Conservation (phyloP, 37 sponge, comb jelly and placozoan species). For the Oopsacas minuta region DNA sequence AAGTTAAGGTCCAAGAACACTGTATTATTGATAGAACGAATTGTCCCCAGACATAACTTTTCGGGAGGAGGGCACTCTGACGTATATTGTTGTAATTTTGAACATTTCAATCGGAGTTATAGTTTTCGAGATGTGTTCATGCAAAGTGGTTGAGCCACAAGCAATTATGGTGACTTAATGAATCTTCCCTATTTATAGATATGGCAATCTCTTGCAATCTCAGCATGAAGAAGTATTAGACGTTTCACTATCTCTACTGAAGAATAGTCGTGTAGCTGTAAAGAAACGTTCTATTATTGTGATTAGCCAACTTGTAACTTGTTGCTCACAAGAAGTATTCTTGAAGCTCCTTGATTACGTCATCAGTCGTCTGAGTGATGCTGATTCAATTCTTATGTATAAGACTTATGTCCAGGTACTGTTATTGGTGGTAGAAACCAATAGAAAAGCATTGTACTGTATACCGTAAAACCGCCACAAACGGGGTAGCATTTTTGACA, state of each 20-base stretch:
- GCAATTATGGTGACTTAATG: too few species aligned
- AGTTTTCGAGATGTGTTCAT: too few species aligned
- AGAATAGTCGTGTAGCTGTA: conserved; percentile 45
- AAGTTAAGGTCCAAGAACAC: background rate
- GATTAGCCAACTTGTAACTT: conserved; percentile 55
- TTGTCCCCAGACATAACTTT: too few species aligned
- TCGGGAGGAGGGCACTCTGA: too few species aligned
- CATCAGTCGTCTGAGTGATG: conserved; percentile 23
- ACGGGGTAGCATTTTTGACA: too few species aligned
- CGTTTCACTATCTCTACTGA: conserved; percentile 26
- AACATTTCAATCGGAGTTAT: too few species aligned
- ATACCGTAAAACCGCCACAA: background rate
- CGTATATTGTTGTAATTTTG: too few species aligned
- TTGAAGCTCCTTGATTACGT: conserved; percentile 34
- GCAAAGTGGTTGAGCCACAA: too few species aligned
- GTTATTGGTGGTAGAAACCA: too few species aligned
- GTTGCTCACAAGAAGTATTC: conserved; percentile 26
- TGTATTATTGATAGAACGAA: too few species aligned
- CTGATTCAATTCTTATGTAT: background rate
- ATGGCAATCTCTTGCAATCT: conserved; percentile 26
- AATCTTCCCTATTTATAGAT: background rate
- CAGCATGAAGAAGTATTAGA: conserved; percentile 28
- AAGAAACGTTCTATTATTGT: conserved; percentile 86
- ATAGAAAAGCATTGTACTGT: too few species aligned
- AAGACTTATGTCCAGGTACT: conserved; percentile 61